Base-by-base conservation (phyloP, 2,797 vertebrate species). In the Coendou prehensilis region DNA sequence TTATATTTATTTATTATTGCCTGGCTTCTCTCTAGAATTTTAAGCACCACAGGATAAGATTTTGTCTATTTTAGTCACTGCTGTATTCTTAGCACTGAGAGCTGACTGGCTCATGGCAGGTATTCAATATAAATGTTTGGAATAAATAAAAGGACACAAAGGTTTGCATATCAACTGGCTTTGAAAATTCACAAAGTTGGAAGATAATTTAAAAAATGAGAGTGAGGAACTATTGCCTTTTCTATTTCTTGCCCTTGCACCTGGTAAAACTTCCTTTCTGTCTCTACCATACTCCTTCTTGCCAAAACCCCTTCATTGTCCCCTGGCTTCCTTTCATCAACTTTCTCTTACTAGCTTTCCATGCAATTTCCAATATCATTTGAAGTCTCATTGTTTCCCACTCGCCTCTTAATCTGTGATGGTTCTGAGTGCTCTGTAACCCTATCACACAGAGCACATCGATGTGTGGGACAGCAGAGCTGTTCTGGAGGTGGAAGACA, bases 81-180 rank as follows among this genome's bases (percentile, higher is more conserved):
- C 61, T 93, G 23, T 61, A 54, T 86, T 93, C 64, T 33, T 20
- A 50, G 89, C 9, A 22, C 86, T 91, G 63, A 95, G 81, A 94
- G 67, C 33, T 80, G 94, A 87, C 47, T 91, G 71, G 5, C 59
- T 91, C 33, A 2, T 5, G 14, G 93, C 76, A 87, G 76, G n/a
- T 64, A 91, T 84, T 96, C 86, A 91, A 45, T 92, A 87, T 71
- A 93, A 91, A 87, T 79, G 64, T 88, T 85, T 90, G 79, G 64
- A 95, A 63, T 94, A 97, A 96, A 94, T 81, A 87, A 96, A 96
- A 96, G 75, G 57, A 92, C 78, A 61, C 3, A n/a, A 96, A 59
- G 45, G 10, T 91, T 95, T 97, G 82, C 97, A 81, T 91, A 96
- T 93, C 95, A 89, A 95, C 69, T 93, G 91, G 79, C 37, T 96